phyloP scores from a whole-genome alignment of 2,113 vertebrate genomes.

The Sciurus niger region DNA sequence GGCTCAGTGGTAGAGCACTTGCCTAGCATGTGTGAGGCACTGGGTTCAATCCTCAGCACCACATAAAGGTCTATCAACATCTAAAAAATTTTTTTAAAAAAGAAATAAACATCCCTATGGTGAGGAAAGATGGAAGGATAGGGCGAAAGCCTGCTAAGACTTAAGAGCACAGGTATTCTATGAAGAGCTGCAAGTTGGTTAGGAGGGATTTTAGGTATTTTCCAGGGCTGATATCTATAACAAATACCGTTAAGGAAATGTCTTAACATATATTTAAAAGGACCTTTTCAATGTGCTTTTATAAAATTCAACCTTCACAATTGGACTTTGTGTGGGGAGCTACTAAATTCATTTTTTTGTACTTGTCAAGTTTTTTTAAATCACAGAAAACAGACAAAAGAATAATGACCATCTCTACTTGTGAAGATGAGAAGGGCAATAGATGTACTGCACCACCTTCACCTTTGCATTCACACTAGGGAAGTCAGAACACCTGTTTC shows the following conservation, averaged over 20 bases:
- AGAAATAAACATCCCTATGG: background rate
- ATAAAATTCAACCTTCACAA: background rate
- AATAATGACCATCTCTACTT: background rate
- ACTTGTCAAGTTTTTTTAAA: slow-evolving; percentile 3
- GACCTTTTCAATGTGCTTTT: background rate
- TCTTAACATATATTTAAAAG: background rate
- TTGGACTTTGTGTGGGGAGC: background rate
- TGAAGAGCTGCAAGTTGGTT: background rate
- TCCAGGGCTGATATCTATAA: background rate
- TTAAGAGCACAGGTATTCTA: background rate
- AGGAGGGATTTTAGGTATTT: background rate
- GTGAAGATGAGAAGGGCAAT: background rate
- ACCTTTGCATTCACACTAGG: background rate
- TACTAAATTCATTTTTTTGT: background rate
- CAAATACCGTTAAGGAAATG: slow-evolving; percentile 40
- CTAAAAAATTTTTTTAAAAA: too few relatives aligned
- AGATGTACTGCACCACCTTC: background rate
- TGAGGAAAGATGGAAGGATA: background rate
- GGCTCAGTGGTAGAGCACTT: too few relatives aligned
- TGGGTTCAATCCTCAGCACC: too few relatives aligned
- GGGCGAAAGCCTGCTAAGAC: background rate
- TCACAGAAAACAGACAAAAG: background rate
- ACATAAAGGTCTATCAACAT: too few relatives aligned
- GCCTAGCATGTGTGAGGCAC: too few relatives aligned
- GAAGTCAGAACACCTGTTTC: background rate